Base-by-base conservation (phyloP, 2,113 vertebrate species). In the Microtus ochrogaster region DNA sequence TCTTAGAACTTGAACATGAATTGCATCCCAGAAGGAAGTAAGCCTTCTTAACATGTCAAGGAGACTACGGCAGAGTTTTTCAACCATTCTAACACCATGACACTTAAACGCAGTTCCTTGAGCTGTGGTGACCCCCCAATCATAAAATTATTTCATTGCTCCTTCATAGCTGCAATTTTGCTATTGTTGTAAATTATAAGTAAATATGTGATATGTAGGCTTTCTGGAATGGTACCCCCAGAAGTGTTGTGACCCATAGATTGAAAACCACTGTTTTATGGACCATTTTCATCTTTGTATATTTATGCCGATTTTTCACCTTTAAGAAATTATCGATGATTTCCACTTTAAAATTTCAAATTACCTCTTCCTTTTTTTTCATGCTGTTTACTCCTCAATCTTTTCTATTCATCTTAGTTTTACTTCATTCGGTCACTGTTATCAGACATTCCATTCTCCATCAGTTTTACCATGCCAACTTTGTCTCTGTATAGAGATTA, bases 351-450 rank as follows among this genome's bases (percentile, higher is more conserved):
- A 49, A 66, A 61, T 36, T 72, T 0, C 17, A 66, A 8, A 73
- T 28, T 36, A n/a, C 36, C 39, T 82, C 52, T 91, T 61, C 21
- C 22, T 85, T 91, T 81, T 49, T 89, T 44, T 76, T 86, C 76
- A 52, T 47, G 22, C 30, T 93, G 0, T 22, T 41, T 2, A 65
- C 14, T 84, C 74, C 68, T 82, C 44, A 65, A 10, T 77, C 8
- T 49, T 93, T 74, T 76, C 30, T 33, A 19, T 6, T 41, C 7
- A 8, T 28, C 9, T 87, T 68, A 65, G 17, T 21, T 86, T 68
- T 44, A 0, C 24, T 81, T 86, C 81, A 55, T 44, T 44, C 7
- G 65, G 28, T 19, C 30, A 55, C 2, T 95, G 30, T 96, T 89
- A 36, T 1, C 6, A 52, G 33, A 8, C 3, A 17, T 85, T 28